Evolutionary conservation across 1,140 invertebrate genomes (phyloP).

Genomic region (Drosophila equinoxialis): DNA sequence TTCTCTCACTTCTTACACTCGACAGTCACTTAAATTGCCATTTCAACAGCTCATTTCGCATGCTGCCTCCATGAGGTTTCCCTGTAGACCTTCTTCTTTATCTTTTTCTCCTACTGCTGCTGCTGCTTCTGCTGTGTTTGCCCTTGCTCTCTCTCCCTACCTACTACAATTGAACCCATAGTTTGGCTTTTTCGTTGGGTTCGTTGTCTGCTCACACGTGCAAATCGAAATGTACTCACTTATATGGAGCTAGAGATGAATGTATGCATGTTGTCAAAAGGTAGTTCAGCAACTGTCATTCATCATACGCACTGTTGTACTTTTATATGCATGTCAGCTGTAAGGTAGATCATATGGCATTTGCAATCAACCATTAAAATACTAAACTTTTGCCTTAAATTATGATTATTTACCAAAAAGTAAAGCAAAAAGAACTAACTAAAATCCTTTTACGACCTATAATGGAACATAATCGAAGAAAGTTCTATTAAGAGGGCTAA

Average conservation of each 20-base stretch:
- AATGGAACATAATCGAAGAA: no score
- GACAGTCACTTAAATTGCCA: constrained; percentile 79
- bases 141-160: no score
- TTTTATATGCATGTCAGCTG: neutral
- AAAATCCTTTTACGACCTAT: no score
- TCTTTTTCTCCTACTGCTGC: constrained; percentile 4
- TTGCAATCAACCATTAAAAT: neutral
- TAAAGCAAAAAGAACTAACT: no score
- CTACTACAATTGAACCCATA: no score
- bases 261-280: constrained; percentile 18
- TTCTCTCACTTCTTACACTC: constrained; percentile 16
- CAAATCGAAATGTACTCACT: constrained; percentile 52
- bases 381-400: neutral
- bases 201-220: constrained; percentile 69
- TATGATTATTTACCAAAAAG: no score
- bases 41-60: constrained; percentile 77
- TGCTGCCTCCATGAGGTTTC: constrained; percentile 38
- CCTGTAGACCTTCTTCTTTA: constrained; percentile 15
- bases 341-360: neutral
- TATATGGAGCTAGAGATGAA: neutral
- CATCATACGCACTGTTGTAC: constrained; percentile 75
- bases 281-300: constrained; percentile 71
- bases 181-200: constrained; percentile 33
- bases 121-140: no score
- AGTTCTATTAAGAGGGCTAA: no score